phyloP scores from a whole-genome alignment of 2,797 vertebrate species.

The Cossypha niveicapilla region DNA sequence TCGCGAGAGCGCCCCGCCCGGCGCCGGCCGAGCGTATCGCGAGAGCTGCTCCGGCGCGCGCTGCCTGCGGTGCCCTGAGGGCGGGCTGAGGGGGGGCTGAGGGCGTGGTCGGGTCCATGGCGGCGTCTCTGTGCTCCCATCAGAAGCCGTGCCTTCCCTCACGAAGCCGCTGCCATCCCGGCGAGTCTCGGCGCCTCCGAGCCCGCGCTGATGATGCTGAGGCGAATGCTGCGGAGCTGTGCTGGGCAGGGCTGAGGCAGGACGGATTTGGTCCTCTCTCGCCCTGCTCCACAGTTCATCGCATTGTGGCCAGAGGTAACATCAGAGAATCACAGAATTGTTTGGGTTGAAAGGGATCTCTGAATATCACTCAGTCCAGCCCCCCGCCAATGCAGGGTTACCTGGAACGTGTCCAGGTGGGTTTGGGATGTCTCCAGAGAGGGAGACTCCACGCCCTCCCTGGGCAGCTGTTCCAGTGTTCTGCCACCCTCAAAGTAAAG shows the following conservation, averaged over 20 bases:
- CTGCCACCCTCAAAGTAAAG: fast-evolving
- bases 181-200: fast-evolving
- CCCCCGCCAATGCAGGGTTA: fast-evolving
- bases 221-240: background rate
- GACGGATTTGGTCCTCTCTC: too few species aligned
- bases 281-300: background rate
- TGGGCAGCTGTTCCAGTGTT: background rate
- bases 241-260: background rate
- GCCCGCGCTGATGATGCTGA: background rate
- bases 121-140: fast-evolving
- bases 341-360: background rate
- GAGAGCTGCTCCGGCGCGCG: background rate
- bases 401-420: background rate
- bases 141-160: fast-evolving
- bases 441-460: background rate
- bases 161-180: fast-evolving
- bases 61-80: background rate
- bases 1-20: background rate
- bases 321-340: background rate
- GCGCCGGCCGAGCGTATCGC: background rate
- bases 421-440: background rate
- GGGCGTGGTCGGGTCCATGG: fast-evolving
- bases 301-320: background rate
- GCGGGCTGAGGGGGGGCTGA: background rate
- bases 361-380: background rate